Evolutionary conservation across 92 coral and sea anemone species (phyloP).

Genomic region (Parazoanthus swiftii): DNA sequence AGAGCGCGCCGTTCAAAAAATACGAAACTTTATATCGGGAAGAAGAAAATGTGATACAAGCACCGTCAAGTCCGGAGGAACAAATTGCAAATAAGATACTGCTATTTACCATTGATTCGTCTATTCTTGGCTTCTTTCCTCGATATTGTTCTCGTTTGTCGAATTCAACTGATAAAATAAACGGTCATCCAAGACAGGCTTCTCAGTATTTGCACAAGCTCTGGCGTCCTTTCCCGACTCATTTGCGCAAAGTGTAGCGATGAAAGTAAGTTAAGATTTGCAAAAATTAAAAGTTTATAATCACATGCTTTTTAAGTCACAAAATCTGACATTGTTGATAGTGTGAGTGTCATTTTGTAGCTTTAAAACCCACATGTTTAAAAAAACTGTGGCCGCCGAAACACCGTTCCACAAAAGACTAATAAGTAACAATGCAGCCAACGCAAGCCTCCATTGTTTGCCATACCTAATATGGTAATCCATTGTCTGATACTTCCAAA

Average conservation of each 20-base stretch:
- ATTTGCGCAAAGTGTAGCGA: not conserved
- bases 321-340: conserved; percentile 34
- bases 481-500: conserved; percentile 86
- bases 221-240: conserved; percentile 29
- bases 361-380: conserved; percentile 25
- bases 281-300: not conserved
- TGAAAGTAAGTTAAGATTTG: not conserved
- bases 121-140: not conserved
- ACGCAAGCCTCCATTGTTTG: conserved; percentile 67
- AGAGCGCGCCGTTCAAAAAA: conserved; percentile 29
- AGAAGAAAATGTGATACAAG: not conserved
- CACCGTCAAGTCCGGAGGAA: not conserved
- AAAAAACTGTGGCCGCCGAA: not conserved
- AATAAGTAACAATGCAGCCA: conserved; percentile 44
- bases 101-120: conserved; percentile 30
- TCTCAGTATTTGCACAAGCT: conserved; percentile 37
- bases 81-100: not conserved
- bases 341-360: conserved; percentile 26
- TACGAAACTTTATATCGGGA: not conserved
- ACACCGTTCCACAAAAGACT: conserved; percentile 9
- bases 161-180: conserved; percentile 18
- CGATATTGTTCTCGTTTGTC: conserved; percentile 10
- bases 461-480: conserved; percentile 72
- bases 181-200: not conserved
- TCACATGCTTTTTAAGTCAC: conserved; percentile 13